Evolutionary conservation across 1,140 invertebrate species (phyloP), one percentile per base, ranked within the genome.

Genomic region (Chironomus tepperi): DNA sequence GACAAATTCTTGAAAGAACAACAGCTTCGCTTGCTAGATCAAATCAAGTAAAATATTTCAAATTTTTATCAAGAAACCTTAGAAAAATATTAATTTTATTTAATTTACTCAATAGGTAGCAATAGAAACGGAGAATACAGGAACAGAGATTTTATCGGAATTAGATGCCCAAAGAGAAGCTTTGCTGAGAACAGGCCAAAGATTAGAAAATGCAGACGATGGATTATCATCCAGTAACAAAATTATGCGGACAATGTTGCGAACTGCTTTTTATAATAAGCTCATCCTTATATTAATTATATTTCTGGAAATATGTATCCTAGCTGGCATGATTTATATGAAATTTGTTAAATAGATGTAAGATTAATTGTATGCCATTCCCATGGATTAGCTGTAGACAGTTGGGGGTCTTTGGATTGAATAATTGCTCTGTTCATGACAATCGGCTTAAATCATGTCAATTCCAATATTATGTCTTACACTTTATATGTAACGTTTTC

Each of bases 101-200:
- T 70, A 70, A 8, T 8, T 5, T 18, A n/a, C n/a, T 9, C 0
- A 10, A 10, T 21, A 70, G 65, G 85, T 92, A 73, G 91, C 93
- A 12, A 85, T 88, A 8, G 91, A 94, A 80, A 93, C 91, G 0
- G 93, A 94, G 82, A 85, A 88, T 78, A 87, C 94, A 77, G 93
- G 91, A 0, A 88, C 87, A 3, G 90, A 91, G 81, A 79, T 82
- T 15, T 77, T 82, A 8, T 77, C 78, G 0, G 84, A 86, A 73
- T 77, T 86, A 47, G 79, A 78, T 8, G 80, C 82, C 21, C 85
- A 85, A 76, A 77, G 85, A 19, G 84, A 86, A 77, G 79, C 84
- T 7, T 74, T 86, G 34, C 75, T 86, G 12, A 78, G 84, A 34
- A 82, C 83, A 10, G 82, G 82, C n/a, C 78, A 79, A 9, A 79